Evolutionary conservation across 2,797 vertebrate species (phyloP), one percentile per base, ranked within the genome.

Genomic region (Trichosurus vulpecula): DNA sequence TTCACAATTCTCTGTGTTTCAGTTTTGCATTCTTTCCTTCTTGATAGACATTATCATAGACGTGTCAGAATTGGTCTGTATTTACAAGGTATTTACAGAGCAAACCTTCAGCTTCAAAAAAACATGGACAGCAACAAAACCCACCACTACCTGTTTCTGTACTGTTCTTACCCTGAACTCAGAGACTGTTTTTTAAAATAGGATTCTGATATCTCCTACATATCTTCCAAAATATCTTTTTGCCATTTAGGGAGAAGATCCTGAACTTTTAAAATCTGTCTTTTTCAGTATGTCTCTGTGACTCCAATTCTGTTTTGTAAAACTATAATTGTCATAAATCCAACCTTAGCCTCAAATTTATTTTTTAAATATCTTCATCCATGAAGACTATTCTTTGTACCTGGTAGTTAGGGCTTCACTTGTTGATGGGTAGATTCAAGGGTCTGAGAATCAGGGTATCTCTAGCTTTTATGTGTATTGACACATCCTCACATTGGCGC

Each of bases 261-360:
- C 54, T 27, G 4, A 54, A 9, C 22, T 19, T 81, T 41, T 90
- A 92, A 54, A 27, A 58, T 55, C 14, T 22, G 57, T 31, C 29
- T 92, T 92, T 92, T 94, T 90, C 54, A 93, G 0, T 57, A 92
- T 54, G 91, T 96, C 94, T 30, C 29, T n/a, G n/a, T n/a, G n/a
- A n/a, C n/a, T n/a, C n/a, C n/a, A n/a, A n/a, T n/a, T n/a, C n/a
- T 95, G 54, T 96, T 95, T 94, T 53, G 30, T 95, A 93, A 97
- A 91, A 52, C 35, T 87, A 2, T 54, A 92, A 19, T 53, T 93
- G 91, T 92, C 74, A 55, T 31, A n/a, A 57, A 91, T 91, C 52
- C 51, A 95, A 41, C 19, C 0, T 10, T 90, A 22, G 5, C 54
- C 35, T 93, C 92, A 92, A 54, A 47, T 91, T 81, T 54, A 30